Evolutionary conservation across 2,888 invertebrate genomes (phyloP), one percentile per base, ranked within the genome.

Genomic region (Pristionchus maxplancki): DNA sequence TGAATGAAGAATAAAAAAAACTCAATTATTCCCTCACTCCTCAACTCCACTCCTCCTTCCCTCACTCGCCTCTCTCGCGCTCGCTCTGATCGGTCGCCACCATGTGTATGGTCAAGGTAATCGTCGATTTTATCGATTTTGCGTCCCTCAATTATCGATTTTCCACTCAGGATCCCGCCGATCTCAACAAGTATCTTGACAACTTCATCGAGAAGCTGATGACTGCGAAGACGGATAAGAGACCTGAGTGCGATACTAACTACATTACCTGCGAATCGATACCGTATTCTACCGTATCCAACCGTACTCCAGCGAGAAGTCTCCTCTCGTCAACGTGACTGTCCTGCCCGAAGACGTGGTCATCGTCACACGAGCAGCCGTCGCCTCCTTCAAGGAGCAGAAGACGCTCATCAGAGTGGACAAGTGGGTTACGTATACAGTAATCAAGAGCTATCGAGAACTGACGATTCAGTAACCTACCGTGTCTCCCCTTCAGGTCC

Each of bases 121-220:
- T 31, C 20, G 13, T 24, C 13, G 28, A 34, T 31, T 31, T 34
- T 64, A 64, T 64, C 64, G 64, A 15, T 64, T 64, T 64, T 64
- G n/a, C n/a, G n/a, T n/a, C n/a, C n/a, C n/a, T 64, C 64, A 4
- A 71, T 71, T 71, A 37, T 71, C 34, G 37, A 37, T 71, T 40
- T 34, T 71, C 71, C 31, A 28, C 28, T 34, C 78, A 78, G 78
- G 78, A 78, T 78, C 78, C 78, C 44, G 48, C 78, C 44, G 78
- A 78, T 28, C 40, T 78, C 78, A 78, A 78, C 78, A 78, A 83
- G 82, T 83, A 53, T 44, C 24, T 83, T 53, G 82, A 83, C 53
- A 83, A 83, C 24, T 83, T 85, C 85, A 85, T 85, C 62, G 85
- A 85, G 58, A 62, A 64, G 44, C 20, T 85, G 64, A 85, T 85